phyloP scores from a whole-genome alignment of 2,113 vertebrate genomes.

The Cynoglossus semilaevis region DNA sequence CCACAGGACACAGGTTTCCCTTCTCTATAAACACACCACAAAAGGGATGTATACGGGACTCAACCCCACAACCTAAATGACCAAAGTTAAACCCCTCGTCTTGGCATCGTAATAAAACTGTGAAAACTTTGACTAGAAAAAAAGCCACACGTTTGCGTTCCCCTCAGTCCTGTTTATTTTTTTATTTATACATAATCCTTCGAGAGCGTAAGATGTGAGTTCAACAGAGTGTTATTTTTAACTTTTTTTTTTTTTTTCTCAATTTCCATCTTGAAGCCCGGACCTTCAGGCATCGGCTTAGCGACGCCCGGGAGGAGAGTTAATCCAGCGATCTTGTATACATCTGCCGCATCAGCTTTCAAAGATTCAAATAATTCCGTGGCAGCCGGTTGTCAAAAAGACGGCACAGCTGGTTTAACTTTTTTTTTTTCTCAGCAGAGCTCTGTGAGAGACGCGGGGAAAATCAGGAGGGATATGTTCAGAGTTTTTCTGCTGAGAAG shows the following conservation, averaged over 20 bases:
- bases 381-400: conserved; percentile 22
- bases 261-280: conserved; percentile 12
- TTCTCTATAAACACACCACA: no score
- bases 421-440: conserved; percentile 5
- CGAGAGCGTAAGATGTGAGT: conserved; percentile 1
- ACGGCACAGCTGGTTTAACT: conserved; percentile 11
- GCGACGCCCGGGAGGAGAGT: conserved; percentile 27
- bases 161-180: background rate
- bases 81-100: no score
- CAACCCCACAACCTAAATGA: no score
- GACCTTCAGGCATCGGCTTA: conserved; percentile 19
- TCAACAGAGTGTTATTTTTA: conserved; percentile 8
- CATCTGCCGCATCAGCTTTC: conserved; percentile 44
- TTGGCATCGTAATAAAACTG: no score
- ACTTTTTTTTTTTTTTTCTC: conserved; percentile 14
- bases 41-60: no score
- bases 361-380: conserved; percentile 14
- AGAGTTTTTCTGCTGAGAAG: conserved; percentile 29
- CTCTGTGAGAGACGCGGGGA: conserved; percentile 9
- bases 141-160: background rate
- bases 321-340: conserved; percentile 32
- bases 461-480: conserved; percentile 2
- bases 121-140: no score
- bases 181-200: background rate
- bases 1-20: no score